Conservation (phyloP, 1,140 invertebrate species). For the Philotrypesis tridentata region DNA sequence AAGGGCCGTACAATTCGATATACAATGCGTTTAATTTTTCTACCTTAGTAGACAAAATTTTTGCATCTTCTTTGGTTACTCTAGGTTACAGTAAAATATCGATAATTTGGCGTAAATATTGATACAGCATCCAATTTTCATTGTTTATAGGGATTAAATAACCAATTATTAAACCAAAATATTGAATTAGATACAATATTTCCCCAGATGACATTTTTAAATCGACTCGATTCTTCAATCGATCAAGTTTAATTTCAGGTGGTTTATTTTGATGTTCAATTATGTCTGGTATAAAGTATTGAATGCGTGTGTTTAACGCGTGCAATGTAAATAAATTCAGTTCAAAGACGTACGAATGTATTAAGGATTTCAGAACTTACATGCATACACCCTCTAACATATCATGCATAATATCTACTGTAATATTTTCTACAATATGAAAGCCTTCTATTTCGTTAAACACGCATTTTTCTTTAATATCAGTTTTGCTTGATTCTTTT, state of each 20-base stretch:
- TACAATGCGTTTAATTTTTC: neutral
- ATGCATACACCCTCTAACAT: neutral
- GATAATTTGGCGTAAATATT: too few relatives aligned
- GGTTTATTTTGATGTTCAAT: neutral
- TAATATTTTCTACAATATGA: neutral
- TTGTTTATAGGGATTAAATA: neutral
- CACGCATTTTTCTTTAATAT: conserved; percentile 2
- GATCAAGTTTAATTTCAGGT: neutral
- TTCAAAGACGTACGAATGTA: neutral
- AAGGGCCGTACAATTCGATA: too few relatives aligned
- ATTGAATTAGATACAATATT: too few relatives aligned
- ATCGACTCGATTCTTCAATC: neutral
- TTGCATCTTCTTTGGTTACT: neutral
- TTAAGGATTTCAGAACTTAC: neutral
- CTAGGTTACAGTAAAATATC: conserved; percentile 2
- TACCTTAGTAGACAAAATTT: neutral
- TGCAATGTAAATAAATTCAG: neutral
- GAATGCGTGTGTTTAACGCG: neutral
- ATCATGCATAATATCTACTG: conserved; percentile 7
- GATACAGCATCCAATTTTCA: neutral
- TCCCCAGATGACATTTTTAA: neutral
- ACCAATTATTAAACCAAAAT: conserved; percentile 4
- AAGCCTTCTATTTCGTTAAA: too few relatives aligned
- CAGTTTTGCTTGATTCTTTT: neutral
- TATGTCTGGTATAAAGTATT: neutral